These are phyloP conservation scores for Adelphocoris suturalis DNA, from an alignment of 2,888 invertebrate species.

Conservation along the genomic window DNA sequence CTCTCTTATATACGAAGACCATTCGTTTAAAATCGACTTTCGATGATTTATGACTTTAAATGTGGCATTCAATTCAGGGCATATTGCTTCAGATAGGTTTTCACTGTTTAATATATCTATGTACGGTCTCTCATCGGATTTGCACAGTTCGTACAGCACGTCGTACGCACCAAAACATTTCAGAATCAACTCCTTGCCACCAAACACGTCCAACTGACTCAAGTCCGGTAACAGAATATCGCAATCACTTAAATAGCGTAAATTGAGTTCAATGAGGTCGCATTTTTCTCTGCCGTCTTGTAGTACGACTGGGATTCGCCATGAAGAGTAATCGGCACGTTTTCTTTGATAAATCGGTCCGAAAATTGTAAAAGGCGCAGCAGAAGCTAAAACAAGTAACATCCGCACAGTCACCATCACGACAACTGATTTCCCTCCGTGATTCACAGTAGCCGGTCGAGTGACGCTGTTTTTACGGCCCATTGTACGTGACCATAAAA, in stretches of 20 bases:
- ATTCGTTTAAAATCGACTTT: not conserved
- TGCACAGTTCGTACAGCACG: not conserved
- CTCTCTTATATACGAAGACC: not conserved
- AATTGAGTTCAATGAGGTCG: not conserved
- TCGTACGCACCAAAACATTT: not conserved
- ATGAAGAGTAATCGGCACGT: not conserved
- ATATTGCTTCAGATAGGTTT: not conserved
- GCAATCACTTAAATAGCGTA: not conserved
- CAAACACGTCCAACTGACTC: not conserved
- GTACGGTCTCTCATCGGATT: not conserved
- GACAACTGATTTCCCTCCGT: not conserved
- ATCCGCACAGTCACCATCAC: not conserved
- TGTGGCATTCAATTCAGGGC: not conserved
- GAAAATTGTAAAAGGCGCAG: not conserved
- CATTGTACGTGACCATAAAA: too few relatives aligned
- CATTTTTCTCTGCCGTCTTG: not conserved
- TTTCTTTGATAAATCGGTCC: not conserved
- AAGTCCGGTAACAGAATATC: not conserved
- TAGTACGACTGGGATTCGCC: not conserved
- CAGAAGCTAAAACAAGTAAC: not conserved
- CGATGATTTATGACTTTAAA: not conserved
- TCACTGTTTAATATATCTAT: not conserved
- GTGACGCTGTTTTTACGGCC: too few relatives aligned
- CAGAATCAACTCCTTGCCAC: not conserved
- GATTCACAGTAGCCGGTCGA: not conserved